These are phyloP conservation scores for Varanus salvator DNA, from an alignment of 2,113 vertebrate genomes.

Conservation along the genomic window DNA sequence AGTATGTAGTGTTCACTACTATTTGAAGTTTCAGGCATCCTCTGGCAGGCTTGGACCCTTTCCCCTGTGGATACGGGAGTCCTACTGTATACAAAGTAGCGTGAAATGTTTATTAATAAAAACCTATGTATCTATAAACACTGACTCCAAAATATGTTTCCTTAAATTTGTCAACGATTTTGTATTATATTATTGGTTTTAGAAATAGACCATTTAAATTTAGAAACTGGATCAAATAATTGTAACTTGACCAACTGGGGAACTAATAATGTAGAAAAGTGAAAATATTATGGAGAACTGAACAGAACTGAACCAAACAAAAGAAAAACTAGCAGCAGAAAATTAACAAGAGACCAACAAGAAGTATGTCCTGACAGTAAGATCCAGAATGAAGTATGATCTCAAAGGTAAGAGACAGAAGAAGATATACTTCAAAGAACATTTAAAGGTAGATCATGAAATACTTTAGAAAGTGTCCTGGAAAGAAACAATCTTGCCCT, in stretches of 20 bases:
- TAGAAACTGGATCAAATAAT: background rate
- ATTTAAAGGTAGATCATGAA: background rate
- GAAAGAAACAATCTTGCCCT: background rate
- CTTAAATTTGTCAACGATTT: background rate
- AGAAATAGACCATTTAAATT: background rate
- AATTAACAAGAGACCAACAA: background rate
- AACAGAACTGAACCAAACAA: background rate
- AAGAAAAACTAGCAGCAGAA: background rate
- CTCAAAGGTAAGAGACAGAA: background rate
- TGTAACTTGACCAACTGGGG: background rate
- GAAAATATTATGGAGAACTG: background rate
- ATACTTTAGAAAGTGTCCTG: background rate
- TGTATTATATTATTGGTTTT: background rate
- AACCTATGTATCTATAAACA: background rate
- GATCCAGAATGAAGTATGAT: background rate
- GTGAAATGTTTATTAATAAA: background rate
- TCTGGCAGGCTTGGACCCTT: too few relatives aligned
- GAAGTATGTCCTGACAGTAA: background rate
- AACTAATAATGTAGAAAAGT: background rate
- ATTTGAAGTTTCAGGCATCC: too few relatives aligned
- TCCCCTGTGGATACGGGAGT: too few relatives aligned
- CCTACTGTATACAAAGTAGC: background rate
- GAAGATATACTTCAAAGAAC: background rate
- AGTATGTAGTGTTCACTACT: too few relatives aligned
- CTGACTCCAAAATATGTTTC: background rate